Base-by-base conservation (phyloP, 2,888 invertebrate genomes). In the Melipona beecheii region DNA sequence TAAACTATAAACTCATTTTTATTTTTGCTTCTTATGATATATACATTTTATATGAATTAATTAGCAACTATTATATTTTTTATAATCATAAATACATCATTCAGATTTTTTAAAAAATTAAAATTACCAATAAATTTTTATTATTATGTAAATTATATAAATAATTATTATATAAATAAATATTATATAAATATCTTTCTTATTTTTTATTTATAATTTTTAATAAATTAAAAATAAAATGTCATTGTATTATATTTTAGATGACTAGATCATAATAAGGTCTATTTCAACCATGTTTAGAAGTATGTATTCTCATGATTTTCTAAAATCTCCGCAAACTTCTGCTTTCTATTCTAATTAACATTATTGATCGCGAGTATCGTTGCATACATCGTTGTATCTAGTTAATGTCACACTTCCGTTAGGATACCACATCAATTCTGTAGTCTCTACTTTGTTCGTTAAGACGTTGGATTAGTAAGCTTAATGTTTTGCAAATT, bases 291-390 rank as follows among this genome's bases (percentile, higher is more conserved):
- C 49, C 15, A 43, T 43, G 43, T 43, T 9, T 43, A 43, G 43
- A 43, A 43, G 27, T 43, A 52, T 62, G 69, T n/a, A 70, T 64
- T 64, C 36, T 19, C 65, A 65, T 66, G 27, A 75, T 58, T 65
- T 54, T 60, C 49, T 21, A 19, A 17, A 21, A 82, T 71, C 58
- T 76, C 27, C 36, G 50, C 27, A n/a, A 75, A 68, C 54, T 58
- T 49, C 60, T 71, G 58, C 75, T 62, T 79, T 50, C 17, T 69
- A 64, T 54, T 73, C 83, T 70, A 66, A 83, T 83, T 76, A 80
- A 70, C 73, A 66, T 76, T 83, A 83, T 80, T 75, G 82, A 80
- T 78, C 78, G 74, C 54, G 24, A 27, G 52, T 71, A 78, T 71
- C 65, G 73, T 70, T 58, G 31, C 77, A 49, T 58, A 43, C 24